These are phyloP conservation scores for Trypoxylon attenuatum DNA, from an alignment of 2,888 invertebrate genomes.

Conservation along the genomic window DNA sequence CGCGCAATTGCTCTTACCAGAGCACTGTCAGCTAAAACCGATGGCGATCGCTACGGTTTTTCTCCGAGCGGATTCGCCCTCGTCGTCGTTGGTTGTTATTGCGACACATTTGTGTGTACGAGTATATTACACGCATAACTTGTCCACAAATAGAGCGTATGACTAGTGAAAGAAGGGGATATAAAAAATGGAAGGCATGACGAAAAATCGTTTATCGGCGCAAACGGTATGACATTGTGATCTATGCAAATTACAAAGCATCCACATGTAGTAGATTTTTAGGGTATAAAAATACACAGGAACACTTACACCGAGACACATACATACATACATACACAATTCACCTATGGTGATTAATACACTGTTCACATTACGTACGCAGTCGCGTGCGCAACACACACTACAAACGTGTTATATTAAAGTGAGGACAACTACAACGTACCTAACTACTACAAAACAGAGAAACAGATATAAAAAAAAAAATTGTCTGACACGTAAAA, in stretches of 20 bases:
- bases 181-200: conserved; percentile 61
- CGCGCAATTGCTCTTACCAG: no score
- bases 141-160: conserved; percentile 45
- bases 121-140: no score
- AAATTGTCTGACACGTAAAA: conserved; percentile 45
- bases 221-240: conserved; percentile 72
- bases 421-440: conserved; percentile 65
- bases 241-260: conserved; percentile 72
- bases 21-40: no score
- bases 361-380: conserved; percentile 40
- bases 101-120: no score
- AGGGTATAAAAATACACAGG: conserved; percentile 57
- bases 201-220: conserved; percentile 64
- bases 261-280: conserved; percentile 71
- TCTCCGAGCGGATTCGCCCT: no score
- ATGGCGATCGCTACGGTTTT: no score
- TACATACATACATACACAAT: conserved; percentile 19
- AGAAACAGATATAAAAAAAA: conserved; percentile 34
- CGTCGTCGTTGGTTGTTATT: no score
- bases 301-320: conserved; percentile 18
- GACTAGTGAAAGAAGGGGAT: conserved; percentile 50
- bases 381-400: conserved; percentile 41
- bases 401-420: conserved; percentile 45
- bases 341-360: conserved; percentile 37
- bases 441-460: conserved; percentile 56